A percentile compares a stretch with the other conserved stretches of the same genome.
Evolutionary conservation across 2,888 invertebrate genomes (phyloP).

Genomic region (Apamea sordens): DNA sequence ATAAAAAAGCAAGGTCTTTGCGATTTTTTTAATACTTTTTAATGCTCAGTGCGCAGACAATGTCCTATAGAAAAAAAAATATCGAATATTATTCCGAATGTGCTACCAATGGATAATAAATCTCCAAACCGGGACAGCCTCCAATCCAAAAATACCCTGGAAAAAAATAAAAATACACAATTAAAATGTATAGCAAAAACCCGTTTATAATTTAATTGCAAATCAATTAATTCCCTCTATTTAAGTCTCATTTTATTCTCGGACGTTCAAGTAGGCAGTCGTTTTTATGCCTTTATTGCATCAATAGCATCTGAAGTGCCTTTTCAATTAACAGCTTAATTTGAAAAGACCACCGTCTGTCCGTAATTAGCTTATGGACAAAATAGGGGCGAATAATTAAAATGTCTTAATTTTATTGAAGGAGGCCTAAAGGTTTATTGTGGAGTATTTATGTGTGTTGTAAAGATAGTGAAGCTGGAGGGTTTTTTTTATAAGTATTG

Average conservation of each 20-base stretch:
- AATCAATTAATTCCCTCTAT: slow-evolving; percentile 78
- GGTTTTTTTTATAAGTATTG: slow-evolving; percentile 38
- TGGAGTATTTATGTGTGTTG: slow-evolving; percentile 76
- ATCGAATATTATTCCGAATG: not conserved
- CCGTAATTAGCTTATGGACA: slow-evolving; percentile 78
- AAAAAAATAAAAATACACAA: slow-evolving; percentile 34
- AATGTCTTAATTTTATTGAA: slow-evolving; percentile 89
- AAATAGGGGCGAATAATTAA: slow-evolving; percentile 89
- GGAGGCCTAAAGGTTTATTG: slow-evolving; percentile 80
- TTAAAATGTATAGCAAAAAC: slow-evolving; percentile 68
- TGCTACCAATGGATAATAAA: not conserved
- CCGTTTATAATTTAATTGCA: slow-evolving; percentile 74
- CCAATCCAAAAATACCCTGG: slow-evolving; percentile 26
- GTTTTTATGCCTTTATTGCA: slow-evolving; percentile 84
- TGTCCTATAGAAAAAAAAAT: not conserved
- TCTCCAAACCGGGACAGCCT: not conserved
- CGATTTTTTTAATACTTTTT: not conserved
- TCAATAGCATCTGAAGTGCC: slow-evolving; percentile 84
- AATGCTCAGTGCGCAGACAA: not conserved
- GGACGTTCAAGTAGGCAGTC: slow-evolving; percentile 86
- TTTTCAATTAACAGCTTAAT: slow-evolving; percentile 88
- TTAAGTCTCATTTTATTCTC: slow-evolving; percentile 75
- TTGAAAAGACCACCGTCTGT: slow-evolving; percentile 87
- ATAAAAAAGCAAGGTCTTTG: not conserved
- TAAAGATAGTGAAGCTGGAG: slow-evolving; percentile 76